phyloP scores from a whole-genome alignment of 2,888 invertebrate species.

The Belgica antarctica region DNA sequence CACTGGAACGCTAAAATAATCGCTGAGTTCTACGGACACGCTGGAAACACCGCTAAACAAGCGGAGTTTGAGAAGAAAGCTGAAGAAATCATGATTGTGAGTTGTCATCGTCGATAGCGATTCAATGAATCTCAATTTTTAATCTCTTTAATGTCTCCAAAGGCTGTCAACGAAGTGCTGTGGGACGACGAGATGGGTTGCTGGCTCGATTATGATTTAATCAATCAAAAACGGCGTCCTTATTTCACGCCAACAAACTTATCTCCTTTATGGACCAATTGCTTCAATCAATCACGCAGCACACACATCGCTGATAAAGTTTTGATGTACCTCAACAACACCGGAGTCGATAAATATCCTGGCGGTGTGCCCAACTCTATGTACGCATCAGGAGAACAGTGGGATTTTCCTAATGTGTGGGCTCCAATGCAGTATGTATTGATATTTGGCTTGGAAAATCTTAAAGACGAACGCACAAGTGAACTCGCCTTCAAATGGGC shows the following conservation, averaged over 20 bases:
- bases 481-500: conserved; percentile 71
- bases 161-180: conserved; percentile 60
- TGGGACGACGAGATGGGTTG: conserved; percentile 84
- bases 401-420: conserved; percentile 95
- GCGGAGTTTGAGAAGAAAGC: conserved; percentile 64
- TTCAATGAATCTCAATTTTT: neutral
- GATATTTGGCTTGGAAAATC: conserved; percentile 71
- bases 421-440: conserved; percentile 87
- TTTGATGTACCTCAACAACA: conserved; percentile 68
- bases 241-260: conserved; percentile 79
- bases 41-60: conserved; percentile 62
- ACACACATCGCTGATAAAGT: conserved; percentile 62
- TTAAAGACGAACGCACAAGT: conserved; percentile 64
- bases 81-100: conserved; percentile 61
- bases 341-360: conserved; percentile 61
- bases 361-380: conserved; percentile 69
- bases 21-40: conserved; percentile 62
- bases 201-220: conserved; percentile 83
- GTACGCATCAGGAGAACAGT: conserved; percentile 68
- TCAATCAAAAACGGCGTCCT: conserved; percentile 65
- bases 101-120: conserved; percentile 39
- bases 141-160: conserved; percentile 46
- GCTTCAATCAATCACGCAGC: conserved; percentile 62
- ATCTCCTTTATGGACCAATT: conserved; percentile 77
- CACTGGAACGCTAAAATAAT: conserved; percentile 80